phyloP scores from a whole-genome alignment of 2,113 vertebrate genomes.

The Sinocyclocheilus anophthalmus region DNA sequence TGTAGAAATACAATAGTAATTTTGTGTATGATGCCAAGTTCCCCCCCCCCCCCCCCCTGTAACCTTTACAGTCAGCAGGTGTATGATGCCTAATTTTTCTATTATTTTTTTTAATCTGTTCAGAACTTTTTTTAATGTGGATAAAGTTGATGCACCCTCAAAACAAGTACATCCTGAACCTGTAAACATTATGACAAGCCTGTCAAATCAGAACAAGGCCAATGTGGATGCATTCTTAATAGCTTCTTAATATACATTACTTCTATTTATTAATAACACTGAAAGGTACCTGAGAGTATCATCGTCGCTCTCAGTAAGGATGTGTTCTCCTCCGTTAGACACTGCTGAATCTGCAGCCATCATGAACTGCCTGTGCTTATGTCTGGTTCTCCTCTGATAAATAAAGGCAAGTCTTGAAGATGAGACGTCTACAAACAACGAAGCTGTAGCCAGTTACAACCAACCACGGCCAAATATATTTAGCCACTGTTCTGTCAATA shows the following conservation, averaged over 20 bases:
- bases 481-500: background rate
- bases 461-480: background rate
- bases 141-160: too few species aligned
- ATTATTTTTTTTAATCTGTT: too few species aligned
- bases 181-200: background rate
- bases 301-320: constrained; percentile 48
- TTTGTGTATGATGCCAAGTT: background rate
- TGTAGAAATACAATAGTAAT: background rate
- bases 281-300: constrained; percentile 56
- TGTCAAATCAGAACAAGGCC: background rate
- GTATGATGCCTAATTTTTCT: too few species aligned
- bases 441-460: background rate
- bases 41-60: too few species aligned
- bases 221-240: background rate
- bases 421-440: background rate
- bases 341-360: constrained; percentile 50
- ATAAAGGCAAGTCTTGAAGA: background rate
- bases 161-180: too few species aligned
- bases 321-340: constrained; percentile 39
- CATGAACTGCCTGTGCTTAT: background rate
- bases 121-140: too few species aligned
- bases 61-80: too few species aligned
- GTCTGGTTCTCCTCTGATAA: constrained; percentile 14
- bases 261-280: background rate
- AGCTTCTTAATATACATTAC: background rate